Evolutionary conservation across 2,113 vertebrate genomes (phyloP).

Genomic region (Phyllostomus discolor): DNA sequence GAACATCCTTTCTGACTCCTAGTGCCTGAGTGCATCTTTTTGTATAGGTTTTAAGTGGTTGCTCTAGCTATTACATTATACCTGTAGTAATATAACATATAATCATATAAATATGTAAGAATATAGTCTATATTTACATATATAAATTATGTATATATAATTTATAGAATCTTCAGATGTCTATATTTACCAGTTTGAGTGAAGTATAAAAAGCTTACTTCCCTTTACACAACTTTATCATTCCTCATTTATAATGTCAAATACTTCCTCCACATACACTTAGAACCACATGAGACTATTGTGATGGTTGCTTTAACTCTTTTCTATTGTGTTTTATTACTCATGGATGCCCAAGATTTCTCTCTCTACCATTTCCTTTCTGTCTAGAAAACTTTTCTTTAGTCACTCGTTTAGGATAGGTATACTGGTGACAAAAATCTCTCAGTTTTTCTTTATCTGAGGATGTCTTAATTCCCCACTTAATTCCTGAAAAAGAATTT

Average conservation of each 20-base stretch:
- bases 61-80: background rate
- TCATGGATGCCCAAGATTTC: background rate
- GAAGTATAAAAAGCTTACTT: background rate
- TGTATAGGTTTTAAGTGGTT: background rate
- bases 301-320: background rate
- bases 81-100: background rate
- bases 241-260: background rate
- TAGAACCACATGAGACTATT: background rate
- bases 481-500: background rate
- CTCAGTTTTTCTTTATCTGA: background rate
- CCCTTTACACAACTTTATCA: background rate
- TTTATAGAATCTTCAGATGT: background rate
- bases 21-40: background rate
- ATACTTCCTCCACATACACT: background rate
- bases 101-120: background rate
- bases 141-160: background rate
- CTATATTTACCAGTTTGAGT: background rate
- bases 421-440: background rate
- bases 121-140: background rate
- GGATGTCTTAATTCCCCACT: background rate
- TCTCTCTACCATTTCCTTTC: background rate
- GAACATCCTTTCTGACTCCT: background rate
- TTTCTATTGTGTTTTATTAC: background rate
- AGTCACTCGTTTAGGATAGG: background rate
- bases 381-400: background rate